phyloP scores from a whole-genome alignment of 2,888 invertebrate genomes.

The Nebria salina region DNA sequence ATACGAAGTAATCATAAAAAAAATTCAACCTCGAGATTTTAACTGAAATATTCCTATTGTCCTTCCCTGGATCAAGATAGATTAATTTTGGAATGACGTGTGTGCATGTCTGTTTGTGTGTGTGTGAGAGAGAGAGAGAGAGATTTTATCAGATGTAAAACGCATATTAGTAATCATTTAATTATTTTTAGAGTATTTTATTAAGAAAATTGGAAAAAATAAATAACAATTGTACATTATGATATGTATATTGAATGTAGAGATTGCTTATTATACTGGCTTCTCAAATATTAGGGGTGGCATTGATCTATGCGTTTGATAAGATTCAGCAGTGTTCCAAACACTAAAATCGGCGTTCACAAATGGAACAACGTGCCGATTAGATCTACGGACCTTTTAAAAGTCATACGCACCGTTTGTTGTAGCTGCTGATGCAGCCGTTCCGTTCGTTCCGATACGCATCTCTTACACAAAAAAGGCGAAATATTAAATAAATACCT shows the following conservation, averaged over 20 bases:
- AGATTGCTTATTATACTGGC: background rate
- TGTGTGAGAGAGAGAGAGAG: no score
- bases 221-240: no score
- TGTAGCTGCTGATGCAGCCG: conserved; percentile 7
- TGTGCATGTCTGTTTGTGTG: no score
- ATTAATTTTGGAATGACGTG: no score
- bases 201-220: no score
- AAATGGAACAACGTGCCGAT: conserved; percentile 29
- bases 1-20: no score
- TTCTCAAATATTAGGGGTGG: conserved; percentile 17
- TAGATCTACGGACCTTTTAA: conserved; percentile 30
- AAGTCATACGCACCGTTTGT: background rate
- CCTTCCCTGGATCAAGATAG: no score
- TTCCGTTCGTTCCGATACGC: conserved; percentile 14
- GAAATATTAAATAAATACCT: conserved; percentile 39
- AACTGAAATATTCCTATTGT: no score
- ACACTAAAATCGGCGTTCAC: conserved; percentile 28
- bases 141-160: no score
- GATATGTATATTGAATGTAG: background rate
- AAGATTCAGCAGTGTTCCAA: conserved; percentile 29
- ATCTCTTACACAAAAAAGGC: conserved; percentile 25
- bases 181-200: no score
- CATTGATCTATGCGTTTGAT: conserved; percentile 18
- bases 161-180: no score
- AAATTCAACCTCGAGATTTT: no score